Evolutionary conservation across 2,113 vertebrate species (phyloP), one percentile per base, ranked within the genome.

Genomic region (Polypterus senegalus): DNA sequence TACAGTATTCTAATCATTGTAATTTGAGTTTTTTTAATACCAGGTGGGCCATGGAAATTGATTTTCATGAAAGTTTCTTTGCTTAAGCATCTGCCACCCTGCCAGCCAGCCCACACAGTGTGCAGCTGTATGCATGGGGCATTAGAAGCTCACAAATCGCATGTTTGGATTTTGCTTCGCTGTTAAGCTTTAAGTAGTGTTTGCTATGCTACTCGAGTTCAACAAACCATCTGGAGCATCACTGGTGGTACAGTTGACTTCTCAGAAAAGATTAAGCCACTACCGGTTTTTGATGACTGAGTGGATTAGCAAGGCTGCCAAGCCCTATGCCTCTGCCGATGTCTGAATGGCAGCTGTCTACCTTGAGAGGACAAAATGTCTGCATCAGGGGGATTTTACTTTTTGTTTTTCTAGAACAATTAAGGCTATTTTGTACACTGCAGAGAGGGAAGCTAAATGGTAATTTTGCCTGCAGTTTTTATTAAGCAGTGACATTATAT

Each of bases 191-290:
- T 63, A 7, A 47, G 56, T 58, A 59, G 52, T 47, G 66, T 67
- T 66, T 63, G 48, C 63, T 27, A 27, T 54, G 51, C 48, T 52
- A 52, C 43, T 27, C 10, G 57, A 80, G 73, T 73, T 70, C 73
- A 61, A 53, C 59, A 65, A 73, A 77, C 54, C 53, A 67, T 47
- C 62, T 61, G 69, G 59, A 69, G n/a, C 51, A 10, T 55, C 63
- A 11, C 46, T 65, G 63, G 48, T 66, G 71, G 63, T 70, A 64
- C 56, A 67, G 62, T 73, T 71, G n/a, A 57, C 64, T 63, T 70
- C 67, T 54, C 54, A 71, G 76, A 77, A 69, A 67, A 82, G 79
- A 88, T 87, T 89, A 85, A 85, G 71, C 81, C 77, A 60, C 70
- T 75, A 71, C 66, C 47, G 65, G 71, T 71, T 83, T 75, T 69